A percentile compares a stretch with the other conserved stretches of the same genome.
Evolutionary conservation across 2,797 vertebrate species (phyloP).

Genomic region (Rhinogobio ventralis): DNA sequence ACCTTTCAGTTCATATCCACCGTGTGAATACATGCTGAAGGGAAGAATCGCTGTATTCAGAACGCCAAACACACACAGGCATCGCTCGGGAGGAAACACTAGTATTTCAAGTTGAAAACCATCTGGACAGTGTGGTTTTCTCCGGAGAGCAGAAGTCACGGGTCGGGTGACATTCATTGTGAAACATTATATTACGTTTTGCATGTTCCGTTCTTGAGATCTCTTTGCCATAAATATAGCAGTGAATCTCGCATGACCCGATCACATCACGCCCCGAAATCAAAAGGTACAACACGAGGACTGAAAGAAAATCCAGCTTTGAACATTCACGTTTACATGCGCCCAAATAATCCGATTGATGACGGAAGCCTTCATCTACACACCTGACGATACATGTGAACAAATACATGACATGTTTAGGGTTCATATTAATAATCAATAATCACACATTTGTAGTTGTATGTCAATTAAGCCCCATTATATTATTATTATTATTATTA

Average conservation of each 20-base stretch:
- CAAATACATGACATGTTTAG: neutral
- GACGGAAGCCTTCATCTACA: too few species aligned
- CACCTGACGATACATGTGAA: neutral
- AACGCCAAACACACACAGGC: constrained; percentile 73
- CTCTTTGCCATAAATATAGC: neutral
- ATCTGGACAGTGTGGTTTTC: neutral
- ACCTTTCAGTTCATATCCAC: constrained; percentile 67
- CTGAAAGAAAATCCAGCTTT: neutral
- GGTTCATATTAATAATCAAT: too few species aligned
- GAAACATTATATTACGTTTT: neutral
- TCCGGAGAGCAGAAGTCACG: neutral
- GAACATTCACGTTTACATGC: neutral
- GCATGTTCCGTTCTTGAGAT: neutral
- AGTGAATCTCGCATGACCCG: neutral
- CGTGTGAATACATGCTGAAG: constrained; percentile 57
- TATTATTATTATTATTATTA: neutral
- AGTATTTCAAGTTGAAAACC: neutral
- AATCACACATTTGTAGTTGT: too few species aligned
- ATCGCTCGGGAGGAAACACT: constrained; percentile 56
- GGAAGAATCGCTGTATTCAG: neutral
- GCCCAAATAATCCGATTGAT: neutral
- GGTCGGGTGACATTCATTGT: neutral
- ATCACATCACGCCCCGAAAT: neutral
- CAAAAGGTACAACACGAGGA: neutral
- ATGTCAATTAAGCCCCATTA: neutral